Evolutionary conservation across 1,140 invertebrate genomes (phyloP), one percentile per base, ranked within the genome.

Genomic region (Formica exsecta): DNA sequence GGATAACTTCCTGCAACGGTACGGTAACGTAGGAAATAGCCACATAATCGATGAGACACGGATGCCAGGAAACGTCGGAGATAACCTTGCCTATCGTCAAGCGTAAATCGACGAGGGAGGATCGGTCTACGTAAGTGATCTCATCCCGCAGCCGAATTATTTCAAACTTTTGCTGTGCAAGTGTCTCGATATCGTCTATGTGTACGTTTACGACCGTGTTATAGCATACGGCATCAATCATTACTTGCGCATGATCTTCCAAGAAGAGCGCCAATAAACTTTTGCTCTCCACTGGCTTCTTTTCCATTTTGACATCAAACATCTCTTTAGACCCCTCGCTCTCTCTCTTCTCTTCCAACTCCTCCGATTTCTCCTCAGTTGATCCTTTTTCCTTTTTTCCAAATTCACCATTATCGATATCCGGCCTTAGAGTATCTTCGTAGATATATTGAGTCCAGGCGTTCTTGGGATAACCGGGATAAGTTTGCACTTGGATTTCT

Each of bases 391-490:
- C 29, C 1, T 87, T 77, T 0, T 61, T 36, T 8, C 48, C 61
- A 8, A 25, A 25, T 19, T 68, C 48, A 6, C 1, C 22, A 4
- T 44, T 48, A 44, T 51, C 66, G 11, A 0, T 19, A 3, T 75
- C 80, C 22, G 19, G 44, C 0, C 9, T 3, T 11, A 81, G 25
- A n/a, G 29, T 83, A 22, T 90, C 87, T 41, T 95, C 92, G 87
- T 95, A 95, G 22, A 92, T 90, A 66, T 96, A 96, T 64, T 98
- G 97, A 0, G 97, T 97, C 96, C 96, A 97, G 32, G 96, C 95
- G 92, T 97, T 97, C 86, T 96, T 95, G 5, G 96, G 96, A 92
- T 97, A 96, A 61, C 95, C 96, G 9, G 96, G 96, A 80, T 96
- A 96, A 0, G 97, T 97, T 94, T 98, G 97, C 64, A 96, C 96